Base-by-base conservation (phyloP, 37 sponge, comb jelly and placozoan species). In the Halichondria panicea region DNA sequence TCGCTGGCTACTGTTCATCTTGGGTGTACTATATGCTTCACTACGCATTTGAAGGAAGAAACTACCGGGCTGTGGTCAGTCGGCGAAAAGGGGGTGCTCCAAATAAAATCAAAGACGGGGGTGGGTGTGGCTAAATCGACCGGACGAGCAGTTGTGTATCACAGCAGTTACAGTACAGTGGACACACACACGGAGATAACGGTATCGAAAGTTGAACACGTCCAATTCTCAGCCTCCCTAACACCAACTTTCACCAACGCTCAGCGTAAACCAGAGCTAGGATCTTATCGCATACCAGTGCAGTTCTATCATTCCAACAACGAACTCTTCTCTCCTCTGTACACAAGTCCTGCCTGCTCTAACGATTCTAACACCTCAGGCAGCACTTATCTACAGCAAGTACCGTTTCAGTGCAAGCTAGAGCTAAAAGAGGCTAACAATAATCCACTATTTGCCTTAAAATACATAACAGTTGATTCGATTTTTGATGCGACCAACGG, bases 181-280 rank as follows among this genome's bases (percentile, higher is more conserved):
- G 89, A 93, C 63, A 93, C 94, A 27, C 75, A 81, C 57, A 89
- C 88, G 19, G 94, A 93, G 62, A 78, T 83, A 42, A 72, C 89
- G 44, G 84, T 89, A 11, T 43, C 77, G 0, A 82, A 59, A 31
- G 70, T 83, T 1, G 41, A 27, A 0, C 42, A 63, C 5, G 83
- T 81, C 28, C 27, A 57, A 1, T 63, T 88, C 55, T 71, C 71
- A 13, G 42, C 57, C 22, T 41, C 53, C 19, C 48, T 38, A 3
- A 48, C 80, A 4, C 63, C 62, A 3, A 52, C 43, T 8, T 88
- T 81, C 66, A 81, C 88, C 5, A 88, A 88, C 56, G 77, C 69
- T 34, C 68, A 15, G 2, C 43, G 80, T 5, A 73, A 66, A 44
- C 30, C 52, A 4, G 75, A 79, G 33, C 60, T 79, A 12, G 87